These are phyloP conservation scores for Stegodyphus mimosarum DNA, from an alignment of 1,140 invertebrate species.

Conservation along the genomic window DNA sequence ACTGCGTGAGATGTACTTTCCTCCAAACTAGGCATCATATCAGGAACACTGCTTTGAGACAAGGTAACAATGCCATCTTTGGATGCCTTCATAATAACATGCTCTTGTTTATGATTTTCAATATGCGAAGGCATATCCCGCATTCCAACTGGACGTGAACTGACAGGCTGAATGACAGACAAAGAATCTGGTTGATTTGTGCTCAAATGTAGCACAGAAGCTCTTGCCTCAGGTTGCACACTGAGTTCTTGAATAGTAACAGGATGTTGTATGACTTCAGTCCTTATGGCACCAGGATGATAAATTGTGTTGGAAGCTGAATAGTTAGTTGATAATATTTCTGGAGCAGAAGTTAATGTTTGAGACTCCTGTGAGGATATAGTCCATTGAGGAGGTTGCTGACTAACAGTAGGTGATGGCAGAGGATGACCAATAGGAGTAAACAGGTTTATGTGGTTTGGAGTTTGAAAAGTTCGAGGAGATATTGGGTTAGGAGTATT, in stretches of 20 bases:
- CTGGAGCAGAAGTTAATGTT: constrained; percentile 6
- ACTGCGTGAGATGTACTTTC: neutral
- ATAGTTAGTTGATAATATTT: constrained; percentile 33
- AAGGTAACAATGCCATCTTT: constrained; percentile 44
- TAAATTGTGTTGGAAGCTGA: constrained; percentile 4
- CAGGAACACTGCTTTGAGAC: constrained; percentile 18
- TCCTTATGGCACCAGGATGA: constrained; percentile 51
- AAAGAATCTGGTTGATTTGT: constrained; percentile 45
- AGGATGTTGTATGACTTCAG: constrained; percentile 51
- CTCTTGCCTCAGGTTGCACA: constrained; percentile 46
- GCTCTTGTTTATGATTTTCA: constrained; percentile 53
- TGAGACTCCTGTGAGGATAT: constrained; percentile 33
- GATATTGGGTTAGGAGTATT: constrained; percentile 60
- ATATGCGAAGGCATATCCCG: neutral
- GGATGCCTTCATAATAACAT: constrained; percentile 56
- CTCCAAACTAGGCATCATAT: constrained; percentile 2
- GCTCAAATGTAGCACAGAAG: constrained; percentile 54
- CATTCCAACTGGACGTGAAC: neutral
- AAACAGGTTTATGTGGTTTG: constrained; percentile 45
- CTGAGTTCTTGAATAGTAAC: constrained; percentile 25
- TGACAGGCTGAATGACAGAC: constrained; percentile 31
- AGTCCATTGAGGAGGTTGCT: constrained; percentile 36
- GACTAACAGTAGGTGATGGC: constrained; percentile 47
- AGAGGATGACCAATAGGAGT: constrained; percentile 50
- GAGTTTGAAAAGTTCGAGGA: constrained; percentile 38